Base-by-base conservation (phyloP, 2,888 invertebrate species). In the Carterocephalus palaemon region DNA sequence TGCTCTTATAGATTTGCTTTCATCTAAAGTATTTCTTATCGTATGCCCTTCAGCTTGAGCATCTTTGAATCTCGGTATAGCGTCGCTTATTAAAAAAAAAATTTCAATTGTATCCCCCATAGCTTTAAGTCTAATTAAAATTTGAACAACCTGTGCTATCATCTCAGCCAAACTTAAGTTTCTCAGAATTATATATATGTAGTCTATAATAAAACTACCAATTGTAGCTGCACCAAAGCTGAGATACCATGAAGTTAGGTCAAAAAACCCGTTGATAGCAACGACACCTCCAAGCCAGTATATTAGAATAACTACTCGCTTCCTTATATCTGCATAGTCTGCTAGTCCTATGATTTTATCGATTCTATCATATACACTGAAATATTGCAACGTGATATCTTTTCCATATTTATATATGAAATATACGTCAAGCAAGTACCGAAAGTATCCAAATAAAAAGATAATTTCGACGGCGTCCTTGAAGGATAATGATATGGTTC, bases 111-210 rank as follows among this genome's bases (percentile, higher is more conserved):
- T 4, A 23, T 43, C 43, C 8, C 43, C 36, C 3, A 43, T 23
- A 7, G 8, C 22, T 17, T 12, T 29, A 4, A 43, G 20, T 10
- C 43, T 43, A 20, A 28, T 36, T 8, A 10, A 29, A 10, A 43
- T 29, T 23, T 37, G 37, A 0, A 3, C 31, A 1, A 31, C 31
- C 10, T 45, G 36, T 9, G 43, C 43, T 4, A 37, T 45, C 2
- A 31, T 12, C 3, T 37, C 43, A 31, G 31, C 17, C 5, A 37
- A 12, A 20, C 43, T 36, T n/a, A 43, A 43, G 9, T 29, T 29
- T 16, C 29, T 28, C 7, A 36, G 1, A 6, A 36, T 5, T 6
- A 17, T 9, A 12, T 45, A 31, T 1, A 9, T 13, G 31, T 37
- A 45, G 19, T 45, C 29, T 1, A 45, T 22, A n/a, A 36, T 10